These are phyloP conservation scores for Hippoglossus stenolepis DNA, from an alignment of 2,113 vertebrate genomes.

Conservation along the genomic window DNA sequence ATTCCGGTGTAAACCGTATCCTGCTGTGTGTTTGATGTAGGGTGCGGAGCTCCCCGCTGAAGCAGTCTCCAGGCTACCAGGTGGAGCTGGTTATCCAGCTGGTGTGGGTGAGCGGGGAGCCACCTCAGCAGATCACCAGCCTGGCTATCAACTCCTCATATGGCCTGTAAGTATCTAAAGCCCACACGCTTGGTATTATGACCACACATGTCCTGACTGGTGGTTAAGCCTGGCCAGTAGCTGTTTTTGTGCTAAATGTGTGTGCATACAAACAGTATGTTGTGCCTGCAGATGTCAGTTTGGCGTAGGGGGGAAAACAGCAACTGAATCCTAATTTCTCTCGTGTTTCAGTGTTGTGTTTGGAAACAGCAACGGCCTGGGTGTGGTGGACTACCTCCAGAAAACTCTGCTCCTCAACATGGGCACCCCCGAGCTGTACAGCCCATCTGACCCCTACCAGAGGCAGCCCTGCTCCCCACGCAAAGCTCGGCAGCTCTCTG, in stretches of 20 bases:
- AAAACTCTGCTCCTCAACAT: conserved; percentile 94
- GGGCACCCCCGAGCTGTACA: conserved; percentile 90
- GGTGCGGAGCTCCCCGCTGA: conserved; percentile 93
- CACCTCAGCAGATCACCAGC: conserved; percentile 97
- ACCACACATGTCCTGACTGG: no score
- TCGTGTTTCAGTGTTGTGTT: conserved; percentile 90
- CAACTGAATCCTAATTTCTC: not conserved
- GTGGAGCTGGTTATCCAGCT: conserved; percentile 95
- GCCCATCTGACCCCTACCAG: conserved; percentile 92
- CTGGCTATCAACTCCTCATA: conserved; percentile 95
- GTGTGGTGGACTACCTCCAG: conserved; percentile 97
- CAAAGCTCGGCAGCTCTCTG: conserved; percentile 91
- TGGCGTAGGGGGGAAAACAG: not conserved
- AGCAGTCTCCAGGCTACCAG: conserved; percentile 96
- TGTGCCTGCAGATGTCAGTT: not conserved
- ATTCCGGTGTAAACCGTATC: conserved; percentile 23
- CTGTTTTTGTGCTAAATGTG: no score
- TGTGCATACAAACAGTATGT: not conserved
- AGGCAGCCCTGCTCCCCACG: conserved; percentile 94
- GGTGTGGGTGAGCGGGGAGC: conserved; percentile 97
- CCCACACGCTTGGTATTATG: no score
- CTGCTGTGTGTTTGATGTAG: conserved; percentile 79
- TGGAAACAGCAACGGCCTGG: conserved; percentile 95
- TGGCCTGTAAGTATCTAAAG: conserved; percentile 89
- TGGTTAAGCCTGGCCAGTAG: no score